Percentiles rank a stretch among this genome's conserved stretches.
Evolutionary conservation across 2,888 invertebrate species (phyloP).

Genomic region (Ochropleura leucogaster): DNA sequence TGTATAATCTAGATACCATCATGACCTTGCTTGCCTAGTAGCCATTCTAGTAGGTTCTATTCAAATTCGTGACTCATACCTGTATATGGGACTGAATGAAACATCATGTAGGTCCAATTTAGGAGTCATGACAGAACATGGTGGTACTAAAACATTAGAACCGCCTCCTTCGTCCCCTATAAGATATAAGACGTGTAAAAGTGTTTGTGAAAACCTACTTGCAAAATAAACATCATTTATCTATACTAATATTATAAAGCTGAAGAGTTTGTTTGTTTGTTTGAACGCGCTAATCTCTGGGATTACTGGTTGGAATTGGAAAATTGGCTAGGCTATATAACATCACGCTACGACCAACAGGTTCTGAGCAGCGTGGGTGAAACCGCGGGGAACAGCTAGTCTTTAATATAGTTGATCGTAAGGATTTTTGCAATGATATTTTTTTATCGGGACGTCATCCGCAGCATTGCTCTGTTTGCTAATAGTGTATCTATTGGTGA

Average conservation of each 20-base stretch:
- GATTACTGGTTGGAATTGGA: no score
- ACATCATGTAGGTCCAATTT: constrained; percentile 41
- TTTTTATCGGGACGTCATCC: constrained; percentile 1
- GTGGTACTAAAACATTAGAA: constrained; percentile 20
- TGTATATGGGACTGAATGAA: constrained; percentile 46
- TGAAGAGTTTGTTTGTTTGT: no score
- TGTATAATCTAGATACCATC: constrained; percentile 30
- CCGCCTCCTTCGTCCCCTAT: neutral
- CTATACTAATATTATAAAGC: no score
- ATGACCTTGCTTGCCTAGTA: constrained; percentile 40
- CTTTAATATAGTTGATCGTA: neutral
- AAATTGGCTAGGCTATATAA: no score
- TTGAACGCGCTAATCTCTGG: no score
- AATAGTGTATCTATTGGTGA: constrained; percentile 28
- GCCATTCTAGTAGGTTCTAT: constrained; percentile 39
- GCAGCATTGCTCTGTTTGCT: constrained; percentile 9
- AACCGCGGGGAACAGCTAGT: no score
- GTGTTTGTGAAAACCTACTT: no score
- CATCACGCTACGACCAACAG: no score
- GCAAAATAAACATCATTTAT: no score
- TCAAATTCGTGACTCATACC: constrained; percentile 43
- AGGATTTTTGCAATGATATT: constrained; percentile 22
- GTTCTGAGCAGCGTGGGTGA: no score
- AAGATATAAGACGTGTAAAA: no score
- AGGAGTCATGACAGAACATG: constrained; percentile 15